Conservation (phyloP, 1,140 invertebrate genomes). For the Pogonomyrmex barbatus region DNA sequence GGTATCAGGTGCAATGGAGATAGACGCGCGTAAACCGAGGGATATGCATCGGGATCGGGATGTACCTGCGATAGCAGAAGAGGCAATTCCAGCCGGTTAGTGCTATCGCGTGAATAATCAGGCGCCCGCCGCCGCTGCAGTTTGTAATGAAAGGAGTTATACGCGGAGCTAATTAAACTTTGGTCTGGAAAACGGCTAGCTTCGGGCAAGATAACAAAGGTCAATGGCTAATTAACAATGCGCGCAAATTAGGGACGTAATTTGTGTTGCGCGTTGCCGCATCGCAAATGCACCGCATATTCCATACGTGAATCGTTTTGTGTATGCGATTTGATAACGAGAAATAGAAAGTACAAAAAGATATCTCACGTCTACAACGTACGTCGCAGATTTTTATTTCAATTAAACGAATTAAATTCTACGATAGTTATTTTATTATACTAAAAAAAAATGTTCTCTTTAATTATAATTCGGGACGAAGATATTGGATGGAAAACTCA, state of each 20-base stretch:
- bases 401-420: background rate
- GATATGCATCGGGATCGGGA: background rate
- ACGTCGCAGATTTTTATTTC: background rate
- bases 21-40: background rate
- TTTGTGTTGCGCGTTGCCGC: background rate
- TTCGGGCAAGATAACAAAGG: slow-evolving; percentile 44
- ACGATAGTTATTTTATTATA: background rate
- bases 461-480: background rate
- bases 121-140: background rate
- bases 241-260: slow-evolving; percentile 43
- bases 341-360: background rate
- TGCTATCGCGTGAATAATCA: slow-evolving; percentile 47
- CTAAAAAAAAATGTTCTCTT: background rate
- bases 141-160: slow-evolving; percentile 53
- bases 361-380: background rate
- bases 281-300: background rate
- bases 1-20: slow-evolving; percentile 20
- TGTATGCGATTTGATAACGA: slow-evolving; percentile 23
- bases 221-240: slow-evolving; percentile 59
- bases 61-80: background rate
- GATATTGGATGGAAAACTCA: background rate
- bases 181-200: slow-evolving; percentile 29
- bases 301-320: background rate
- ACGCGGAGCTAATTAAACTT: slow-evolving; percentile 52
- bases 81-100: slow-evolving; percentile 13